Evolutionary conservation across 2,888 invertebrate species (phyloP), one percentile per base, ranked within the genome.

Genomic region (Eurytoma californica): DNA sequence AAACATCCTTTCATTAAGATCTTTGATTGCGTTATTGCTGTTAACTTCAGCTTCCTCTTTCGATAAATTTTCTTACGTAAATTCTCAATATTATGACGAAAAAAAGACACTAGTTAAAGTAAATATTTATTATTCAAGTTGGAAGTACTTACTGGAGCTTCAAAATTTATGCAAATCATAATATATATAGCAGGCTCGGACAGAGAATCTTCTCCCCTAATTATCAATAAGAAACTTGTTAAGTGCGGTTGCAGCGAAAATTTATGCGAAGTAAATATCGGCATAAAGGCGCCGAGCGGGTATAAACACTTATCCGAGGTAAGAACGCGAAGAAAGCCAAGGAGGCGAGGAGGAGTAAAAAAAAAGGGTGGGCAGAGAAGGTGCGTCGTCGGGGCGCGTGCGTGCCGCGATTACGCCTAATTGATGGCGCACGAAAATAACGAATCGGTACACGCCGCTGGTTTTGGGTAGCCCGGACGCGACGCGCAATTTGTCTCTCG

Each of bases 361-460:
- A 53, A 39, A 53, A 53, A 53, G 53, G n/a, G n/a, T n/a, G 60
- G 5, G 30, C 24, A 13, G 30, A 30, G 16, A 2, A 58, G 13
- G 9, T 9, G 58, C 18, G 7, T 3, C 55, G 3, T n/a, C 24
- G 39, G 7, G 58, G 20, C 12, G 58, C 24, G 58, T 24, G 28
- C 30, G 28, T 18, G 39, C 39, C 30, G 63, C 63, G 61, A 61
- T 61, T 73, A 60, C 73, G 51, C 18, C 63, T 67, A 28, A 53
- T 53, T 67, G 67, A 53, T 18, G 65, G 7, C 14, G n/a, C 16
- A 39, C 30, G 30, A 61, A 61, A 61, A 61, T 30, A 39, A 61
- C 61, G 30, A 30, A 61, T 30, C 30, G 28, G 61, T 2, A 30
- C 28, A 16, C 9, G 12, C 14, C 14, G 12, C 14, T 3, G 14